Base-by-base conservation (phyloP, 1,140 invertebrate genomes). In the Drosophila biarmipes region DNA sequence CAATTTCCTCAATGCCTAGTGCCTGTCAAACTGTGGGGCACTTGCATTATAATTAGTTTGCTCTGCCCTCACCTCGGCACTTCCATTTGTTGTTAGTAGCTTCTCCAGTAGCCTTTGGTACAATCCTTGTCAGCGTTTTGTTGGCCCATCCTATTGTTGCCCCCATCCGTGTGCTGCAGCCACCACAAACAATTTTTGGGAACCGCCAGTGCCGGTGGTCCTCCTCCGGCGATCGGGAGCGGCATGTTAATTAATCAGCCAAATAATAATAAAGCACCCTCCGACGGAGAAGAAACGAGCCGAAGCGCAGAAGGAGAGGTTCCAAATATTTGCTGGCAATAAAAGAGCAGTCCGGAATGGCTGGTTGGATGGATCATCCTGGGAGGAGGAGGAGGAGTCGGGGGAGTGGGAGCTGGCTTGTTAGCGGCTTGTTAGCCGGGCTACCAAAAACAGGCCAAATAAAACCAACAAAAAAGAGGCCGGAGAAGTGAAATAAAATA, bases 221-320 rank as follows among this genome's bases (percentile, higher is more conserved):
- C 72, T 34, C 48, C 19, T 14, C 14, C 38, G 27, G 64, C 40
- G 34, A 69, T 69, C 67, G 63, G 63, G 19, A 43, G 82, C 49
- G 78, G 84, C 74, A 79, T 87, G 82, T 78, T 87, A 87, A 87
- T 87, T 82, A 89, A 82, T 87, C 82, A 87, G 73, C 61, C 84
- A 82, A 87, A 87, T 82, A 87, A 87, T 79, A 87, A 82, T 73
- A 76, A 49, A 54, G 73, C 53, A 63, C 40, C 57, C 45, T 14
- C 35, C 34, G 17, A 35, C 38, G 40, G 43, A 55, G 31, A 69
- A 80, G 74, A 78, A 77, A 77, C 67, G 67, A 85, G 61, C 80
- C 72, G 72, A 76, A 76, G 54, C 37, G 66, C 43, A 46, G 62
- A 38, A 17, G 62, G 46, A 66, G 58, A 48, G 63, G 46, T 73